Conservation (phyloP, 2,113 vertebrate genomes). For the Elachura formosa region DNA sequence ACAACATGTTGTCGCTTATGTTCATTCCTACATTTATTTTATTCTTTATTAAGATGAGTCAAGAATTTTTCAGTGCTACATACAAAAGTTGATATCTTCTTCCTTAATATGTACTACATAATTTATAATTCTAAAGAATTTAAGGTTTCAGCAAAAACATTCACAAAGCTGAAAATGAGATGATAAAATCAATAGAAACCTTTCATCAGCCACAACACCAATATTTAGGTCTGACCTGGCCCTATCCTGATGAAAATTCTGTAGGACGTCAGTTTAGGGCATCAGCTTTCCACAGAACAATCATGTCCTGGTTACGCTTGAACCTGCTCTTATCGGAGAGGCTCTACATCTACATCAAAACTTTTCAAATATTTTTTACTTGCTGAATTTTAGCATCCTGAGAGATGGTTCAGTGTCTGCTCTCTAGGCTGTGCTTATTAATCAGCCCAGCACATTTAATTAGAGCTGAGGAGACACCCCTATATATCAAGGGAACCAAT, state of each 20-base stretch:
- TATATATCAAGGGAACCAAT: background rate
- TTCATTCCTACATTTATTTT: background rate
- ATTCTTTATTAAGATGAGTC: background rate
- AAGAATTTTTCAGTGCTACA: background rate
- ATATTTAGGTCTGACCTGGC: background rate
- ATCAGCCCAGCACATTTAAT: background rate
- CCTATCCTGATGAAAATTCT: background rate
- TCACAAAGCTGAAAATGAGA: background rate
- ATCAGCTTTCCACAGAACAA: background rate
- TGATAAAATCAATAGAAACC: background rate
- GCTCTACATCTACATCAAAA: background rate
- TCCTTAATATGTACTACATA: background rate
- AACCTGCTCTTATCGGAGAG: background rate
- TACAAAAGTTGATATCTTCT: background rate
- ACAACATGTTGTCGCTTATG: background rate
- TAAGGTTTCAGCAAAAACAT: background rate
- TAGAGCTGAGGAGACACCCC: background rate
- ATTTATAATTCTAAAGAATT: background rate
- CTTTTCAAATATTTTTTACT: background rate
- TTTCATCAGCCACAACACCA: background rate
- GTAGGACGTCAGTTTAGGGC: background rate
- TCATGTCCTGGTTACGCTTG: no score
- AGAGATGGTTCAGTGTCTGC: background rate
- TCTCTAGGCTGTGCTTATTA: background rate
- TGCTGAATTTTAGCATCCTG: background rate